These are phyloP conservation scores for Diadophis punctatus DNA, from an alignment of 2,113 vertebrate genomes.

Conservation along the genomic window DNA sequence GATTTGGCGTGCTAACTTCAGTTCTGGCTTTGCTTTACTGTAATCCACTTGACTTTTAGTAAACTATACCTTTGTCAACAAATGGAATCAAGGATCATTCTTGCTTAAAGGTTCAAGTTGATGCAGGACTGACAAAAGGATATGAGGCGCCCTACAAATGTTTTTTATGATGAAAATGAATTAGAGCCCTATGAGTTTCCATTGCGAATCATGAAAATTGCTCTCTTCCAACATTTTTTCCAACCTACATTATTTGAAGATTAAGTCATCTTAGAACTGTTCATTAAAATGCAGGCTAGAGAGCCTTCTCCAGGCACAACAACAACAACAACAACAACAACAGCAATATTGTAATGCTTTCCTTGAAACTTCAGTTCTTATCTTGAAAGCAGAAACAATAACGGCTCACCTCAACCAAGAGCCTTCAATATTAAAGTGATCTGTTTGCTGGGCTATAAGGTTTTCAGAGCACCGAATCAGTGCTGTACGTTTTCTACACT, in stretches of 20 bases:
- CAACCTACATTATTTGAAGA: neutral
- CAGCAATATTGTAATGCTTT: neutral
- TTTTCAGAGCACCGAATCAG: neutral
- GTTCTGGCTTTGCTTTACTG: neutral
- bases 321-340: neutral
- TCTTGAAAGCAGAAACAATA: neutral
- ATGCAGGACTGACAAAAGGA: neutral
- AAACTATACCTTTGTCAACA: neutral
- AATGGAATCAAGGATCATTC: neutral
- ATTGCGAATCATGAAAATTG: neutral
- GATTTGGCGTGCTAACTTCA: neutral
- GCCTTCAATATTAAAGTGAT: neutral
- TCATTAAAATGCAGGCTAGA: neutral
- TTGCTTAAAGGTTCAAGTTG: neutral
- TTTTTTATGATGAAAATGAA: neutral
- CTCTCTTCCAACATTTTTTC: neutral
- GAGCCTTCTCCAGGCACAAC: neutral
- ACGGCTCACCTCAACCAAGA: neutral
- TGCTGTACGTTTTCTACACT: accelerated
- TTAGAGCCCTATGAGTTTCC: neutral
- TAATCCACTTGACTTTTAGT: neutral
- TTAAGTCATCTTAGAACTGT: neutral
- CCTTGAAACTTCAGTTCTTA: neutral
- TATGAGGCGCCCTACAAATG: neutral
- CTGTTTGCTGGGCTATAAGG: accelerated